A percentile compares a stretch with the other conserved stretches of the same genome.
Evolutionary conservation across 2,888 invertebrate species (phyloP).

Genomic region (Eristalinus sepulchralis): DNA sequence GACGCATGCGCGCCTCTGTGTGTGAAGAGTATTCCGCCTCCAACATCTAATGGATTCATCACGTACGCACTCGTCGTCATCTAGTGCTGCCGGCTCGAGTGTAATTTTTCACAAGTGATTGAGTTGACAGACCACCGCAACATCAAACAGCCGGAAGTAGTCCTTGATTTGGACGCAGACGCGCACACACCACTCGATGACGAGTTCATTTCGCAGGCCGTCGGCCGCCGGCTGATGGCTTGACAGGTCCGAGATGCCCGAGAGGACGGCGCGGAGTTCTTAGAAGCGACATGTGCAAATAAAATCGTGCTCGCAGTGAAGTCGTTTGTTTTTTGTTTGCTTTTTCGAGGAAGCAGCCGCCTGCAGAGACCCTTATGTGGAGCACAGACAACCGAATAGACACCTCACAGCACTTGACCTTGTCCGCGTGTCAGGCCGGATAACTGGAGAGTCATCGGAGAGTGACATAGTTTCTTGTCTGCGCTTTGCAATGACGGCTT

Average conservation of each 20-base stretch:
- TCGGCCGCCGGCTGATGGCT: neutral
- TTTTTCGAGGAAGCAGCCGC: neutral
- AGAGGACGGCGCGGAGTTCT: neutral
- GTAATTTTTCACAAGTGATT: constrained; percentile 33
- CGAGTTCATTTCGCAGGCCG: constrained; percentile 4
- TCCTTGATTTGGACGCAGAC: constrained; percentile 3
- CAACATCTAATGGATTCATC: constrained; percentile 34
- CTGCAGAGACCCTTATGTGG: constrained; percentile 16
- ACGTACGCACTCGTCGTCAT: neutral
- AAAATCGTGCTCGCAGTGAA: neutral
- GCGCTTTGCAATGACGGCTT: neutral
- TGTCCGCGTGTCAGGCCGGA: neutral
- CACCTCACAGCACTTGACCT: constrained; percentile 15
- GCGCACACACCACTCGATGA: constrained; percentile 3
- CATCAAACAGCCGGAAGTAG: constrained; percentile 34
- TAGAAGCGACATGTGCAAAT: constrained; percentile 18
- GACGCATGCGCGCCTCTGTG: neutral
- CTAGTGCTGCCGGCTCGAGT: neutral
- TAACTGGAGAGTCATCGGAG: constrained; percentile 3
- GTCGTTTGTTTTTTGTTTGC: neutral
- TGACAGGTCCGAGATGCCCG: neutral
- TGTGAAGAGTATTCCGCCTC: neutral
- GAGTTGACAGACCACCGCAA: constrained; percentile 23
- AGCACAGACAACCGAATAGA: neutral
- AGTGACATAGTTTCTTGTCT: constrained; percentile 22